phyloP scores from a whole-genome alignment of 2,888 invertebrate species.

The Aricia artaxerxes region DNA sequence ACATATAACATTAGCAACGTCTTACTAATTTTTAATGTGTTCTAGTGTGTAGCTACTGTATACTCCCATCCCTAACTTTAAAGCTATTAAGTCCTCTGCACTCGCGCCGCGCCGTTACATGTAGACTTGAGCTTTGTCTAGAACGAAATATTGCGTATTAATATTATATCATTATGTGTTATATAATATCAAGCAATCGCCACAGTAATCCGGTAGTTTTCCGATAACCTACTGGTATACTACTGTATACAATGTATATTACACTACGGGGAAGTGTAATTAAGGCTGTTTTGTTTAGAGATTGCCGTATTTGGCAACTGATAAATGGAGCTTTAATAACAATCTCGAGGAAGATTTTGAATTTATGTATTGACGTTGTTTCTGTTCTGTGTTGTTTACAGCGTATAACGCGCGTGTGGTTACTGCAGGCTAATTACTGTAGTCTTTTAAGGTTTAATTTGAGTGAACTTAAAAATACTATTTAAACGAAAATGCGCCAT shows the following conservation, averaged over 20 bases:
- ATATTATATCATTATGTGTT: neutral
- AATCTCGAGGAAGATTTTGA: neutral
- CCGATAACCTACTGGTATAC: neutral
- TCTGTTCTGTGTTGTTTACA: neutral
- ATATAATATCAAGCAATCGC: neutral
- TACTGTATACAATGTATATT: neutral
- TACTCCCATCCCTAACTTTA: neutral
- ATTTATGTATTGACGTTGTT: neutral
- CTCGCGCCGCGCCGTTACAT: neutral
- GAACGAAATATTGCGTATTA: neutral
- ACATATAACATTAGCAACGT: no score
- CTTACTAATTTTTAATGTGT: no score
- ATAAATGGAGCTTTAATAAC: neutral
- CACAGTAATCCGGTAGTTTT: neutral
- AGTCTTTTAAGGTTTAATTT: no score
- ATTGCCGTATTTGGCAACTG: neutral
- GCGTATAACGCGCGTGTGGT: neutral
- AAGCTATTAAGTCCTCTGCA: no score
- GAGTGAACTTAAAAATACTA: no score
- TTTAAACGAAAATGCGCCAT: no score
- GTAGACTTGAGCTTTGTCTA: neutral
- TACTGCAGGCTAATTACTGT: no score
- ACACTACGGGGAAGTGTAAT: neutral
- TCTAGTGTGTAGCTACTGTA: neutral
- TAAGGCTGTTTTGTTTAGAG: neutral